phyloP scores from a whole-genome alignment of 2,888 invertebrate species.

The Chaitophorus viminalis region DNA sequence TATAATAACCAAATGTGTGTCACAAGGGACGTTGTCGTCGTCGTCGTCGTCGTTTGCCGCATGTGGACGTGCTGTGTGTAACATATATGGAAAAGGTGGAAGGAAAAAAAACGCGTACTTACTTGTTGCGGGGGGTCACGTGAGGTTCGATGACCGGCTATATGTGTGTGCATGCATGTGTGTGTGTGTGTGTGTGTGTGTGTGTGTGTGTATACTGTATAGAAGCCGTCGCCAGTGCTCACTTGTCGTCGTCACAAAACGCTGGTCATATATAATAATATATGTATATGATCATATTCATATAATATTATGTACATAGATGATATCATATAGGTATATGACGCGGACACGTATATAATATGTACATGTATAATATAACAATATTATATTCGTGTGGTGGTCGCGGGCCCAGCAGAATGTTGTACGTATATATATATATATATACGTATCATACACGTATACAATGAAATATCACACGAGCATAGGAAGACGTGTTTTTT shows the following conservation, averaged over 20 bases:
- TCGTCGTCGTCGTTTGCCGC: background rate
- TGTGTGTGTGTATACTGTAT: background rate
- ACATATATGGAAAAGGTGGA: conserved; percentile 34
- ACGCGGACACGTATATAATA: background rate
- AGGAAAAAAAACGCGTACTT: conserved; percentile 41
- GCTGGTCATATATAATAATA: conserved; percentile 1
- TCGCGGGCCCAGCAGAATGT: no score
- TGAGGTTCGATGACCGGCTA: conserved; percentile 57
- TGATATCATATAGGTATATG: background rate
- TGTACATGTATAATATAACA: conserved; percentile 1
- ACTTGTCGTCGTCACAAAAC: conserved; percentile 46
- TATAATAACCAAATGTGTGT: conserved; percentile 50
- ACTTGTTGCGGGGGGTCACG: conserved; percentile 62
- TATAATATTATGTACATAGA: no score
- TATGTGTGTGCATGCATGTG: no score
- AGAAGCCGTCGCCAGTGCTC: conserved; percentile 20
- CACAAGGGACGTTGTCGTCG: conserved; percentile 45
- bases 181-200: background rate
- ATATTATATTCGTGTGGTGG: conserved; percentile 44
- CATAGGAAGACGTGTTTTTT: conserved; percentile 41
- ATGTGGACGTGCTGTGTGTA: conserved; percentile 40
- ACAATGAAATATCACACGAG: conserved; percentile 46
- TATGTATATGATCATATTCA: background rate
- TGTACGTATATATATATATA: no score
- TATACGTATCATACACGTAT: no score